Percentiles rank a stretch among this genome's conserved stretches.
These are phyloP conservation scores for Miniopterus natalensis DNA, from an alignment of 2,113 vertebrate species.

Conservation along the genomic window DNA sequence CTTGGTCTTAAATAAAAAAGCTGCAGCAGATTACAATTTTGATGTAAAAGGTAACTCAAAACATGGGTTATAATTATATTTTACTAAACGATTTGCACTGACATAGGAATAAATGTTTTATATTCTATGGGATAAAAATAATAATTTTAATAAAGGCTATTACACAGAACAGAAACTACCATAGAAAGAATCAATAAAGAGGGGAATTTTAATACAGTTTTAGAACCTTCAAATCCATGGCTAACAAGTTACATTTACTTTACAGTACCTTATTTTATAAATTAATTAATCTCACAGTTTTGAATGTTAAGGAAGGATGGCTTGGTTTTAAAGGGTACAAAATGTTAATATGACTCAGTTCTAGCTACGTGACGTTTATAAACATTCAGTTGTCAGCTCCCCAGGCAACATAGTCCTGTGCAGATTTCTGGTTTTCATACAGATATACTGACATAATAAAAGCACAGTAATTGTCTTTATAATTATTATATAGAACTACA, in stretches of 20 bases:
- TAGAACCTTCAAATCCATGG: slow-evolving; percentile 57
- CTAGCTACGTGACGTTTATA: slow-evolving; percentile 12
- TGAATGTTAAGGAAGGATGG: not conserved
- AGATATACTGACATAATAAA: slow-evolving; percentile 18
- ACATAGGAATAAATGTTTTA: slow-evolving; percentile 63
- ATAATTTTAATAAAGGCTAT: not conserved
- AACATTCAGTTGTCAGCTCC: not conserved
- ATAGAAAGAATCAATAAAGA: slow-evolving; percentile 64
- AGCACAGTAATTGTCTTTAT: not conserved
- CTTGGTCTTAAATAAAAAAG: slow-evolving; percentile 65
- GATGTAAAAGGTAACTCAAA: slow-evolving; percentile 65
- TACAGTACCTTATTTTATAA: slow-evolving; percentile 3
- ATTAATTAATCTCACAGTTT: slow-evolving; percentile 46
- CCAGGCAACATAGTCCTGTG: not conserved
- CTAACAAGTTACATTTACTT: slow-evolving; percentile 51
- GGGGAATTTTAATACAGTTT: slow-evolving; percentile 44
- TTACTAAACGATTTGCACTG: slow-evolving; percentile 47
- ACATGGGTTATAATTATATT: not conserved
- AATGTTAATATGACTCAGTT: slow-evolving; percentile 14
- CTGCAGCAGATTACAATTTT: slow-evolving; percentile 65
- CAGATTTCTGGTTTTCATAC: not conserved
- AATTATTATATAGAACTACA: not conserved
- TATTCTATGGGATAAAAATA: not conserved
- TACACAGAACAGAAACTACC: slow-evolving; percentile 34
- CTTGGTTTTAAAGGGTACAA: slow-evolving; percentile 24